Percentiles rank a stretch among this genome's conserved stretches.
phyloP scores from a whole-genome alignment of 2,113 vertebrate species.

The Pteropus alecto region DNA sequence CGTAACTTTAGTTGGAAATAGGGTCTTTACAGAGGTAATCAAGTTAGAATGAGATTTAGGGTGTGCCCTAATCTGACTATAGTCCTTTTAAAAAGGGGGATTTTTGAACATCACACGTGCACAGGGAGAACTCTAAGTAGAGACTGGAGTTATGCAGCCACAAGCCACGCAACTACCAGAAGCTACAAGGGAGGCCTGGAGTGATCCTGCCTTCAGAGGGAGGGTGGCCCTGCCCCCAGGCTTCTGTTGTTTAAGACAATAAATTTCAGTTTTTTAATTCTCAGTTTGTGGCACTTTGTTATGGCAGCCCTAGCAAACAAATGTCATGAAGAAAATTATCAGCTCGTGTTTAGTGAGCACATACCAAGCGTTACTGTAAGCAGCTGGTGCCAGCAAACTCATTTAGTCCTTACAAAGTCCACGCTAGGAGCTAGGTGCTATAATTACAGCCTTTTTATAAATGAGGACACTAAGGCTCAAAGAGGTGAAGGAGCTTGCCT shows the following conservation, averaged over 20 bases:
- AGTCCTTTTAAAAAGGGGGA: not conserved
- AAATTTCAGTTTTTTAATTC: not conserved
- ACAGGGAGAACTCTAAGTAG: not conserved
- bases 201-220: not conserved
- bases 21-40: not conserved
- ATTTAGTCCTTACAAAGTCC: not conserved
- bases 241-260: not conserved
- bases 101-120: not conserved
- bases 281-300: not conserved
- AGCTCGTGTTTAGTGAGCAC: not conserved
- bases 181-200: not conserved
- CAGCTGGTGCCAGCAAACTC: not conserved
- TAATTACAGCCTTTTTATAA: not conserved
- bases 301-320: not conserved
- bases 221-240: not conserved
- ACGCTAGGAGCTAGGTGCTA: not conserved
- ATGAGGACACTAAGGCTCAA: not conserved
- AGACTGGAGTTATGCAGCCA: not conserved
- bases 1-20: not conserved
- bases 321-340: conserved; percentile 3
- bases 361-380: not conserved
- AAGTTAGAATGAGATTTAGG: not conserved
- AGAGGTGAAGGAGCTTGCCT: not conserved
- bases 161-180: not conserved
- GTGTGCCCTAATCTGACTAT: not conserved